A percentile compares a stretch with the other conserved stretches of the same genome.
phyloP scores from a whole-genome alignment of 2,888 invertebrate species.

The Asteroscopus sphinx region DNA sequence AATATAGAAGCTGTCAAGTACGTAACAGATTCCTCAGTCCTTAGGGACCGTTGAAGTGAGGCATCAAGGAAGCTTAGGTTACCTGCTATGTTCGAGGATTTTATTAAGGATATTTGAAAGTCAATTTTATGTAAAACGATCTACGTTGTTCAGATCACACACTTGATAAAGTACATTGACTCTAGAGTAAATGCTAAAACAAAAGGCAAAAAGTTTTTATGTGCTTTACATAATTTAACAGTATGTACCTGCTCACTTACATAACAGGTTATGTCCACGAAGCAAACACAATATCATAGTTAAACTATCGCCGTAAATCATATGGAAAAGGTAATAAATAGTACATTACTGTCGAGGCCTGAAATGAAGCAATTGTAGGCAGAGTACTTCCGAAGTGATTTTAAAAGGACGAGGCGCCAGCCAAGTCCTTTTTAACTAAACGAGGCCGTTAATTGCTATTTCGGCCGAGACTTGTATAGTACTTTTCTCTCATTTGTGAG shows the following conservation, averaged over 20 bases:
- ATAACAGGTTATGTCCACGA: background rate
- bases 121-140: conserved; percentile 14
- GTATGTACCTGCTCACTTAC: conserved; percentile 1
- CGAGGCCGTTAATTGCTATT: too few species aligned
- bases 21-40: conserved; percentile 56
- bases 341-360: too few species aligned
- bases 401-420: too few species aligned
- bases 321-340: too few species aligned
- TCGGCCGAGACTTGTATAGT: too few species aligned
- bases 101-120: conserved; percentile 19
- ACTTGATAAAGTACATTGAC: conserved; percentile 11
- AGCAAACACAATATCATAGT: too few species aligned
- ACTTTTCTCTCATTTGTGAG: too few species aligned
- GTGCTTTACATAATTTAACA: conserved; percentile 2
- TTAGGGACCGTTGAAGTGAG: conserved; percentile 38
- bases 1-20: conserved; percentile 34
- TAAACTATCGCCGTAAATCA: too few species aligned
- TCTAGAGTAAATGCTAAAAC: conserved; percentile 2
- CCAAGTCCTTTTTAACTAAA: too few species aligned
- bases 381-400: too few species aligned
- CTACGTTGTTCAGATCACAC: conserved; percentile 5
- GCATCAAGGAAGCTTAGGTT: conserved; percentile 40
- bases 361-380: too few species aligned
- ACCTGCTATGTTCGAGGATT: conserved; percentile 6
- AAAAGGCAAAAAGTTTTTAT: background rate